Conservation (phyloP, 2,797 vertebrate genomes). For the Sebastes wilsoni region DNA sequence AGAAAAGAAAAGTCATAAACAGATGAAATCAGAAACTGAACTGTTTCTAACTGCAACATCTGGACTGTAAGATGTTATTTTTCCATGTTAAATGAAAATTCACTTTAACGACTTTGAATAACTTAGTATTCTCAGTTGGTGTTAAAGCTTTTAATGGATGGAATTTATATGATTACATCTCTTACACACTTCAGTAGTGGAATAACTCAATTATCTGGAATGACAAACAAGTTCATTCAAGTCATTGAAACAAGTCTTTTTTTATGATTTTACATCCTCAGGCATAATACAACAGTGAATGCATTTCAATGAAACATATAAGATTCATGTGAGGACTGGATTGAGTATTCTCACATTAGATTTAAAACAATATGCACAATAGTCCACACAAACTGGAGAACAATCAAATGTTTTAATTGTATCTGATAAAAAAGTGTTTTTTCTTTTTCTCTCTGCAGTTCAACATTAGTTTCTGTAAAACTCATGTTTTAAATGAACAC, state of each 20-base stretch:
- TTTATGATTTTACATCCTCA: neutral
- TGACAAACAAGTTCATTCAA: conserved; percentile 22
- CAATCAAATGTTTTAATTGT: neutral
- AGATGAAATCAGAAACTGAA: neutral
- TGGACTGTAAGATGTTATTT: neutral
- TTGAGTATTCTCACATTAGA: neutral
- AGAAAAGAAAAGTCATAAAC: neutral
- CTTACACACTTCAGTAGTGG: neutral
- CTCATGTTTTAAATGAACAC: neutral
- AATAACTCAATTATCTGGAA: conserved; percentile 27
- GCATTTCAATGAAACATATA: neutral
- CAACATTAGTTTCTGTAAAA: neutral
- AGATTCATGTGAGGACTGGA: neutral
- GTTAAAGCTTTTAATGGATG: neutral
- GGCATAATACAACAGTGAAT: neutral
- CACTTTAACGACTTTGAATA: neutral
- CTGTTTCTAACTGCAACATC: neutral
- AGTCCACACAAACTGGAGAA: neutral
- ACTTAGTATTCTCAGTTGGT: neutral
- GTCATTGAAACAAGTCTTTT: neutral
- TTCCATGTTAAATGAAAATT: neutral
- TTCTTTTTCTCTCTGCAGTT: neutral
- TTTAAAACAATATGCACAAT: neutral
- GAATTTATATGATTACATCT: neutral
- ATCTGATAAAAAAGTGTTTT: neutral